Evolutionary conservation across 1,140 invertebrate species (phyloP).

Genomic region (Leptinotarsa undecemlineata): DNA sequence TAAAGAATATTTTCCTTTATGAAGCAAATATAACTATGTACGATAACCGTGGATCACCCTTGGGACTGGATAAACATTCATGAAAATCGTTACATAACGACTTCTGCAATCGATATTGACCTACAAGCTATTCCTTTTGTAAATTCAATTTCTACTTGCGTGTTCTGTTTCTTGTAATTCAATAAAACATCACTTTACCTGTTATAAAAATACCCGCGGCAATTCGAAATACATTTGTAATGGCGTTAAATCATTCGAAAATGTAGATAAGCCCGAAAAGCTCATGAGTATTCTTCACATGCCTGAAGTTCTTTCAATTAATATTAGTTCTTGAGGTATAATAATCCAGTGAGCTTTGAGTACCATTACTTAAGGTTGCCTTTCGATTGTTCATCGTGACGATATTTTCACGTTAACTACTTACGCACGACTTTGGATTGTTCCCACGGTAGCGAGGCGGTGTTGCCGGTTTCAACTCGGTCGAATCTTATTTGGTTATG

Average conservation of each 20-base stretch:
- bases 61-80: background rate
- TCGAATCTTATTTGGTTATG: too few relatives aligned
- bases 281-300: slow-evolving; percentile 25
- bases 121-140: background rate
- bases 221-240: slow-evolving; percentile 20
- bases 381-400: slow-evolving; percentile 17
- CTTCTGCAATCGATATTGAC: slow-evolving; percentile 2
- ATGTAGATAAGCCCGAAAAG: slow-evolving; percentile 16
- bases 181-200: background rate
- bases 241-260: slow-evolving; percentile 5
- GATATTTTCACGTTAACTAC: slow-evolving; percentile 31
- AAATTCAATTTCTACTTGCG: background rate
- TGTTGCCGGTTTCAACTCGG: slow-evolving; percentile 11
- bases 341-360: slow-evolving; percentile 17
- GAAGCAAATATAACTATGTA: too few relatives aligned
- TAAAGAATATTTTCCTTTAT: too few relatives aligned
- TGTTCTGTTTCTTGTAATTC: background rate
- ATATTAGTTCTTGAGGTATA: slow-evolving; percentile 13
- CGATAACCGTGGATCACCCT: background rate
- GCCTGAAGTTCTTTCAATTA: slow-evolving; percentile 21
- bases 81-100: slow-evolving; percentile 5
- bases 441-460: slow-evolving; percentile 31
- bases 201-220: background rate
- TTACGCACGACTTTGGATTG: slow-evolving; percentile 26
- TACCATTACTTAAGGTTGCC: slow-evolving; percentile 16